Evolutionary conservation across 2,797 vertebrate species (phyloP), one percentile per base, ranked within the genome.

Genomic region (Alfaro cultratus): DNA sequence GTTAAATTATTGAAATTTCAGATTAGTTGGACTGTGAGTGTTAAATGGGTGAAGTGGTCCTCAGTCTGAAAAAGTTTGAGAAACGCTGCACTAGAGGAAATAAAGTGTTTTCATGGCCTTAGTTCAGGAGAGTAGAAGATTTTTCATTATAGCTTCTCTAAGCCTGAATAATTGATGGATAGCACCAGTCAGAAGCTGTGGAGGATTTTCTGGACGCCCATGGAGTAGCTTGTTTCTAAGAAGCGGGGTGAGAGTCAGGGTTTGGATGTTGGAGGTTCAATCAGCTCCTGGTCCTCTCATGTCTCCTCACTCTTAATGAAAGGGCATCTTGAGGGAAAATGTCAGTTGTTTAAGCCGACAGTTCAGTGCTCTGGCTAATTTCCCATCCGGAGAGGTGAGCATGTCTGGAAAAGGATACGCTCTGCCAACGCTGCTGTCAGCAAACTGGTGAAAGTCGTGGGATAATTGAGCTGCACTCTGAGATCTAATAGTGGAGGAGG

Each of bases 401-500:
- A 73, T 77, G 75, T 87, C 85, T 90, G 89, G 89, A 95, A 93
- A 71, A 94, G 94, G 94, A 95, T 94, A 93, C 91, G 92, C 91
- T 53, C 95, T 95, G 95, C 93, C 95, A 94, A 93, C 94, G 60
- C 81, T 88, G 89, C 93, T 95, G 95, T 95, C 94, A 95, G 94
- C 86, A 74, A 86, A 85, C 76, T 76, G 83, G 79, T 83, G 82
- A 90, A 91, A 90, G 89, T 53, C 75, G 87, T 75, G 87, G 86
- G 91, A 95, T 95, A 95, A 95, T 95, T 95, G 95, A 94, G 92
- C 93, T 43, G 76, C 83, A 51, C 89, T 79, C 88, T 16, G 86
- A 93, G 88, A 89, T 91, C 80, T 85, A 81, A 91, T 80, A 75
- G 88, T 51, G 79, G 88, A 84, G 89, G 68, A 88, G 85, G 86